Conservation (phyloP, 2,888 invertebrate species). For the Disparrhopalites patrizii region DNA sequence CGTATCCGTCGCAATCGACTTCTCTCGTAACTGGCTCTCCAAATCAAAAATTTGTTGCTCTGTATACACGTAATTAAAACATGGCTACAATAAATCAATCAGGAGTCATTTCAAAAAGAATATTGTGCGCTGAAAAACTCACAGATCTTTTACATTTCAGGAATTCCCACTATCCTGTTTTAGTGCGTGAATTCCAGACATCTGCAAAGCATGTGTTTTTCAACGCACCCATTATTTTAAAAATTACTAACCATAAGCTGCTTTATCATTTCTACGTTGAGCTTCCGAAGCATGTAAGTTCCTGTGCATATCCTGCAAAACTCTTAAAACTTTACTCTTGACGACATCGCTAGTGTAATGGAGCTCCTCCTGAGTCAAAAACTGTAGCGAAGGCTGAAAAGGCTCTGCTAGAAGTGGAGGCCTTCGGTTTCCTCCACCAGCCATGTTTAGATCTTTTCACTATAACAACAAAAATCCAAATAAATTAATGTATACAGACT, state of each 20-base stretch:
- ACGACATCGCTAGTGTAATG: constrained; percentile 25
- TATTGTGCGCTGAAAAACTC: no score
- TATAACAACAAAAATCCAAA: no score
- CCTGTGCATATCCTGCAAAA: constrained; percentile 25
- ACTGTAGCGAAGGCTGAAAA: constrained; percentile 20
- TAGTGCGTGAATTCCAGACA: no score
- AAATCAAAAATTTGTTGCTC: constrained; percentile 27
- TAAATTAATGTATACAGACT: no score
- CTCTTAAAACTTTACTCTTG: constrained; percentile 25
- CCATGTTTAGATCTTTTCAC: constrained; percentile 2
- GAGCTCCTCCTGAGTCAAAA: constrained; percentile 33
- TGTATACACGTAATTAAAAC: no score
- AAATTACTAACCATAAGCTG: constrained; percentile 24
- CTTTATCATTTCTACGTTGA: constrained; percentile 29
- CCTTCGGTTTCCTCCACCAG: not conserved
- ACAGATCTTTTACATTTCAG: no score
- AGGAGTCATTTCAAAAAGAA: no score
- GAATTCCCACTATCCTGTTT: no score
- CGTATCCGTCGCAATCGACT: constrained; percentile 10
- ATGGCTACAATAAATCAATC: no score
- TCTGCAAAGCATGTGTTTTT: no score
- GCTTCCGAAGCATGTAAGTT: constrained; percentile 28
- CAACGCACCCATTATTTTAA: not conserved
- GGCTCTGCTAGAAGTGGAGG: constrained; percentile 12
- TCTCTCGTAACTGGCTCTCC: constrained; percentile 27